Evolutionary conservation across 2,797 vertebrate species (phyloP).

Genomic region (Phalloptychus januarius): DNA sequence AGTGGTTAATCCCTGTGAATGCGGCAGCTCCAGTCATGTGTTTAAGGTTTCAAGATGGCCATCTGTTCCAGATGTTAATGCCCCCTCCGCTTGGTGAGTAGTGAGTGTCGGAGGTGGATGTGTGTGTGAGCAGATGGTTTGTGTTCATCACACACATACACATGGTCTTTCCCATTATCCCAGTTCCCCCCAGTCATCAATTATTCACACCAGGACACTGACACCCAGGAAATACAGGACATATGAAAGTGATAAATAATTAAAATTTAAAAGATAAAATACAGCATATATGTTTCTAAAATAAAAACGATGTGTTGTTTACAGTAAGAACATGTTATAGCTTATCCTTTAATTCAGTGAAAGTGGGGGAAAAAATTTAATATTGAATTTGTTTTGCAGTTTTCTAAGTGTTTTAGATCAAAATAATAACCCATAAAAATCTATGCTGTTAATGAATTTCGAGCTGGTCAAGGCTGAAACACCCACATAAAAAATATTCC

Average conservation of each 20-base stretch:
- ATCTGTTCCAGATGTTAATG: constrained; percentile 78
- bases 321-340: background rate
- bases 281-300: too few relatives aligned
- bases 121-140: constrained; percentile 66
- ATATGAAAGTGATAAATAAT: constrained; percentile 7
- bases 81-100: constrained; percentile 15
- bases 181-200: constrained; percentile 52
- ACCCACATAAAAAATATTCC: too few relatives aligned
- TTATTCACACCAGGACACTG: constrained; percentile 61
- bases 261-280: background rate
- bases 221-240: constrained; percentile 21
- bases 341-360: too few relatives aligned
- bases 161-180: constrained; percentile 49
- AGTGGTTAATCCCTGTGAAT: background rate
- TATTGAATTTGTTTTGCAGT: too few relatives aligned
- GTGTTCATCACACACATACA: constrained; percentile 53
- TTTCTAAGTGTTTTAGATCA: too few relatives aligned
- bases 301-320: background rate
- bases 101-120: constrained; percentile 26
- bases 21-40: background rate
- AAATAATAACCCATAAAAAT: too few relatives aligned
- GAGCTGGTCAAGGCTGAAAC: too few relatives aligned
- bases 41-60: constrained; percentile 48
- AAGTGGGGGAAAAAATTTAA: too few relatives aligned
- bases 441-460: too few relatives aligned